phyloP scores from a whole-genome alignment of 2,113 vertebrate species.

The Irena cyanogastra region DNA sequence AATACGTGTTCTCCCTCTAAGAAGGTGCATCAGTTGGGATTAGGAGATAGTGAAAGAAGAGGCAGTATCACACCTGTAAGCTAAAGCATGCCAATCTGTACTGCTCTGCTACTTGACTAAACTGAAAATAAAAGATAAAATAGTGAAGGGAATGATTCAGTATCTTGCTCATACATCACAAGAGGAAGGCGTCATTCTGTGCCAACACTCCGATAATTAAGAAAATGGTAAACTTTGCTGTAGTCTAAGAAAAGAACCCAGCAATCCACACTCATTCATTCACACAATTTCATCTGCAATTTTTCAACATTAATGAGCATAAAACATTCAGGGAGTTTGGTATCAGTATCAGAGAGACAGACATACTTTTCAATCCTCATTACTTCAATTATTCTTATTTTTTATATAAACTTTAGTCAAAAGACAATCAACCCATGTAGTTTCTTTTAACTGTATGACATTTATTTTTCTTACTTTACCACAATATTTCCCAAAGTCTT shows the following conservation, averaged over 20 bases:
- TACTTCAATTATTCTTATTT: not conserved
- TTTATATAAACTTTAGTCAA: not conserved
- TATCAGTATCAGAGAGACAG: not conserved
- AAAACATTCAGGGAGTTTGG: not conserved
- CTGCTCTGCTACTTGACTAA: not conserved
- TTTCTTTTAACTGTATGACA: not conserved
- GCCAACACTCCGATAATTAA: not conserved
- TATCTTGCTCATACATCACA: not conserved
- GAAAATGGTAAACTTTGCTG: not conserved
- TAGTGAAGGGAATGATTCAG: not conserved
- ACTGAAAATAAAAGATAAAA: not conserved
- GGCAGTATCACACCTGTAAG: not conserved
- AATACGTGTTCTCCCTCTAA: not conserved
- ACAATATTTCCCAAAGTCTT: constrained; percentile 92
- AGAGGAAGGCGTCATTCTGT: not conserved
- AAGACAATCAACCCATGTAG: not conserved
- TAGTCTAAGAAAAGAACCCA: not conserved
- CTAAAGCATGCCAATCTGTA: not conserved
- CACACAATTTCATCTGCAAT: not conserved
- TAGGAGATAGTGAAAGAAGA: not conserved
- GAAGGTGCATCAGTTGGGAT: not conserved
- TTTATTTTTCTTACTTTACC: constrained; percentile 86
- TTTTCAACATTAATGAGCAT: not conserved
- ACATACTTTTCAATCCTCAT: not conserved
- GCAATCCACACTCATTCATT: not conserved